Percentiles rank a stretch among this genome's conserved stretches.
phyloP scores from a whole-genome alignment of 2,888 invertebrate genomes.

The Rhagophthalmus giganteus region DNA sequence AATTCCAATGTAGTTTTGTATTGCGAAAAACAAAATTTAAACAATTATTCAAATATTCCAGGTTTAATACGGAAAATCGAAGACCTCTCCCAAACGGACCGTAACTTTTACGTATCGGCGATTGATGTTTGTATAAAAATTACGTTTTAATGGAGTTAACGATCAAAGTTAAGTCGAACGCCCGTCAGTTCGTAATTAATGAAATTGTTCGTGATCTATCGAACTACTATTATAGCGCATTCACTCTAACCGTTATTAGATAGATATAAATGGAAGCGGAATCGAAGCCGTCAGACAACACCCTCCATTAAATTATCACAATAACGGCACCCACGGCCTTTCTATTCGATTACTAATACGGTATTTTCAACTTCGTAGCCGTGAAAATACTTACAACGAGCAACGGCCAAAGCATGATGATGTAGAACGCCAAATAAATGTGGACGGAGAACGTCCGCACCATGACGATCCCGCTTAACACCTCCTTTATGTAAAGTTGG shows the following conservation, averaged over 20 bases:
- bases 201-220: not conserved
- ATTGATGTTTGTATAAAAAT: no score
- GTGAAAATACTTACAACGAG: conserved; percentile 59
- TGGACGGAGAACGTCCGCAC: conserved; percentile 62
- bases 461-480: conserved; percentile 59
- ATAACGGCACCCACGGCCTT: not conserved
- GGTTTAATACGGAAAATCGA: no score
- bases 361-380: not conserved
- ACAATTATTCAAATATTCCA: no score
- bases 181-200: no score
- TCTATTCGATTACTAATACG: not conserved
- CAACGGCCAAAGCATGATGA: conserved; percentile 61
- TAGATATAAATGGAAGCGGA: not conserved
- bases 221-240: not conserved
- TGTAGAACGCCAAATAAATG: conserved; percentile 60
- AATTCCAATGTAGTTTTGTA: no score
- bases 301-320: not conserved
- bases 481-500: conserved; percentile 58
- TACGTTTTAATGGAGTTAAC: no score
- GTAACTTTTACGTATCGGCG: no score
- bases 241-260: not conserved
- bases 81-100: no score
- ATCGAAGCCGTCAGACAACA: conserved; percentile 1
- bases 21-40: no score
- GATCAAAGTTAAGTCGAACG: no score